A percentile compares a stretch with the other conserved stretches of the same genome.
phyloP scores from a whole-genome alignment of 2,888 invertebrate species.

The Drosophila pegasa region DNA sequence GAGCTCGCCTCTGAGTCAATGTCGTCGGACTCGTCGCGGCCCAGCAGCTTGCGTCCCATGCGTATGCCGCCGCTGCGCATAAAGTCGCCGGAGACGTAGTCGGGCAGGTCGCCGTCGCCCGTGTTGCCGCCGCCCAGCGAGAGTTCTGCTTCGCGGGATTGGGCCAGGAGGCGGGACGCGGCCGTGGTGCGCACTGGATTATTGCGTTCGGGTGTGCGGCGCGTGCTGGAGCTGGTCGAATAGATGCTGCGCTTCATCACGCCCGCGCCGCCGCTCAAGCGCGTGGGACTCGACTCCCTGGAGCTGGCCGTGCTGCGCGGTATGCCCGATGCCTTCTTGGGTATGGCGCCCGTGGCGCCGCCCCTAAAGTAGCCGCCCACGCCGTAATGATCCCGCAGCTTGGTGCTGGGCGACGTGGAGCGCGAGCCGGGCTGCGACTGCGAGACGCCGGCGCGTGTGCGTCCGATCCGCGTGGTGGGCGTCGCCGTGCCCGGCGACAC shows the following conservation, averaged over 20 bases:
- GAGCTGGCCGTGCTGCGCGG: slow-evolving; percentile 89
- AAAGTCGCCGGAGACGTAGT: slow-evolving; percentile 71
- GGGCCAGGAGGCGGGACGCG: slow-evolving; percentile 93
- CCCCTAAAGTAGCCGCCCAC: slow-evolving; percentile 74
- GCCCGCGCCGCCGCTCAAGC: slow-evolving; percentile 84
- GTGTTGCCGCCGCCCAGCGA: slow-evolving; percentile 91
- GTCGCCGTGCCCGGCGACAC: slow-evolving; percentile 77
- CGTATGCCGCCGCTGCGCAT: slow-evolving; percentile 87
- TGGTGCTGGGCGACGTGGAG: slow-evolving; percentile 96
- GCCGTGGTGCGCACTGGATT: slow-evolving; percentile 88
- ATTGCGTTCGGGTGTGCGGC: slow-evolving; percentile 86
- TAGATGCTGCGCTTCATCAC: slow-evolving; percentile 82
- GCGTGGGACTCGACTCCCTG: slow-evolving; percentile 88
- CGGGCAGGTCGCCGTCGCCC: slow-evolving; percentile 44
- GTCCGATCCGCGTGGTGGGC: slow-evolving; percentile 84
- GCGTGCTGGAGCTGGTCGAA: slow-evolving; percentile 68
- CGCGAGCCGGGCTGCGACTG: slow-evolving; percentile 98
- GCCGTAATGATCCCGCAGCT: slow-evolving; percentile 89
- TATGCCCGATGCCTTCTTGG: slow-evolving; percentile 89
- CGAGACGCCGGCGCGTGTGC: slow-evolving; percentile 90
- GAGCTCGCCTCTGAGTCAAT: slow-evolving; percentile 96
- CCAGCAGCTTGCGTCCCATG: slow-evolving; percentile 85
- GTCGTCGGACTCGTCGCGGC: slow-evolving; percentile 90
- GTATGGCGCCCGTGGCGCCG: slow-evolving; percentile 85
- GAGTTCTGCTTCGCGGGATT: slow-evolving; percentile 94